Conservation (phyloP, 30 jellyfish, hydroid and myxozoan genomes). For the Hydractinia symbiolongicarpus region DNA sequence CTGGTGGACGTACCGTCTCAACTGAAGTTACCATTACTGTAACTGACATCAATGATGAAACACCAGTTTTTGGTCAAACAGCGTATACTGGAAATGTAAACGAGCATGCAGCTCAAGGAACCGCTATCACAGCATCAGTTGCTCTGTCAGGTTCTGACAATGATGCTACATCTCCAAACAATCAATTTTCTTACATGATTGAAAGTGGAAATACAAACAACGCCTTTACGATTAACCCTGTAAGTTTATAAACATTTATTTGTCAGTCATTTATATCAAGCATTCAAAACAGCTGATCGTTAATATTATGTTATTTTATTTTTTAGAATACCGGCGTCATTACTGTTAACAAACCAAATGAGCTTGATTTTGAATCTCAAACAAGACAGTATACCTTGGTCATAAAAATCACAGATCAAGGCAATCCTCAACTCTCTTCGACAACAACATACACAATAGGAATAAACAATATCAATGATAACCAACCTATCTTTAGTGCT, state of each 20-base stretch:
- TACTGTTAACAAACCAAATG: constrained; percentile 5
- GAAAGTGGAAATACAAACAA: constrained; percentile 26
- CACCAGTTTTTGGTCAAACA: constrained; percentile 47
- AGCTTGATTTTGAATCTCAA: constrained; percentile 13
- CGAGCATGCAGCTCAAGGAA: constrained; percentile 11
- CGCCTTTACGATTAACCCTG: constrained; percentile 4
- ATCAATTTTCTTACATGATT: background rate
- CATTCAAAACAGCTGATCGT: background rate
- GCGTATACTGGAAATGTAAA: background rate
- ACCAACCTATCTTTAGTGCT: constrained; percentile 46
- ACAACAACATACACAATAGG: constrained; percentile 25
- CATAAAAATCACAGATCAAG: constrained; percentile 63
- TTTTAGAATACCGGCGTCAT: background rate
- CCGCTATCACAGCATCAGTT: background rate
- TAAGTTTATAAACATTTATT: background rate
- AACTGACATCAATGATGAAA: constrained; percentile 68
- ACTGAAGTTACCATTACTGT: constrained; percentile 48
- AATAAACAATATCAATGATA: constrained; percentile 67
- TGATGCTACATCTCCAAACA: constrained; percentile 10
- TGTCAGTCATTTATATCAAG: background rate
- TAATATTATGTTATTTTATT: background rate
- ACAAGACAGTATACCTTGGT: constrained; percentile 33
- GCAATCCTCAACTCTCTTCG: constrained; percentile 57
- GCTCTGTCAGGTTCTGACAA: background rate
- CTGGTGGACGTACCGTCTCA: constrained; percentile 24